A percentile compares a stretch with the other conserved stretches of the same genome.
Conservation (phyloP, 2,888 invertebrate species). For the Catocala sponsa region DNA sequence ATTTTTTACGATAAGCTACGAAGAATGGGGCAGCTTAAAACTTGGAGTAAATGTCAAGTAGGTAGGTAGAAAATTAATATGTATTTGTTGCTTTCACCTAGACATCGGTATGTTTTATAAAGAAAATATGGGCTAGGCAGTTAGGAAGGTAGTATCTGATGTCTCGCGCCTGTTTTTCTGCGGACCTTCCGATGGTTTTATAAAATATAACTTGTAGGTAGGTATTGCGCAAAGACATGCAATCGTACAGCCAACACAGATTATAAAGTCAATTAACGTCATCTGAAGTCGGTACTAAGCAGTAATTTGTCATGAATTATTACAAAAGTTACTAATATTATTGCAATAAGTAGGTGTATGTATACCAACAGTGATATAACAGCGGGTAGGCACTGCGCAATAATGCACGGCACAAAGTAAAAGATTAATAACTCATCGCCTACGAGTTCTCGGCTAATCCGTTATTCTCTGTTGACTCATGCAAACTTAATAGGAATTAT, state of each 20-base stretch:
- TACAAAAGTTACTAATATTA: neutral
- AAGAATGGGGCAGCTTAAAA: constrained; percentile 10
- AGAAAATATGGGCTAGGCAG: no score
- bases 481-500: constrained; percentile 23
- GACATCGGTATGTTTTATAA: neutral
- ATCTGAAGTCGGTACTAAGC: no score
- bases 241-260: neutral
- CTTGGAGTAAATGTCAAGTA: constrained; percentile 13
- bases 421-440: constrained; percentile 34
- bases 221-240: neutral
- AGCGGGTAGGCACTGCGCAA: constrained; percentile 12
- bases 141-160: no score
- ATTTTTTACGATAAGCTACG: constrained; percentile 10
- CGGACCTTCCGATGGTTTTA: no score
- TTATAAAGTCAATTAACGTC: no score
- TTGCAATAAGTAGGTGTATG: constrained; percentile 12
- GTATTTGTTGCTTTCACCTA: constrained; percentile 30
- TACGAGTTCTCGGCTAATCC: constrained; percentile 22
- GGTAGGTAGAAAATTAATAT: neutral
- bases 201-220: no score
- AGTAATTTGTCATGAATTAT: neutral
- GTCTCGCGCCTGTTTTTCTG: no score
- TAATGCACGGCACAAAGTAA: constrained; percentile 12
- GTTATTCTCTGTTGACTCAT: constrained; percentile 37
- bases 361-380: neutral